These are phyloP conservation scores for Vireo altiloquus DNA, from an alignment of 2,113 vertebrate genomes.

Conservation along the genomic window DNA sequence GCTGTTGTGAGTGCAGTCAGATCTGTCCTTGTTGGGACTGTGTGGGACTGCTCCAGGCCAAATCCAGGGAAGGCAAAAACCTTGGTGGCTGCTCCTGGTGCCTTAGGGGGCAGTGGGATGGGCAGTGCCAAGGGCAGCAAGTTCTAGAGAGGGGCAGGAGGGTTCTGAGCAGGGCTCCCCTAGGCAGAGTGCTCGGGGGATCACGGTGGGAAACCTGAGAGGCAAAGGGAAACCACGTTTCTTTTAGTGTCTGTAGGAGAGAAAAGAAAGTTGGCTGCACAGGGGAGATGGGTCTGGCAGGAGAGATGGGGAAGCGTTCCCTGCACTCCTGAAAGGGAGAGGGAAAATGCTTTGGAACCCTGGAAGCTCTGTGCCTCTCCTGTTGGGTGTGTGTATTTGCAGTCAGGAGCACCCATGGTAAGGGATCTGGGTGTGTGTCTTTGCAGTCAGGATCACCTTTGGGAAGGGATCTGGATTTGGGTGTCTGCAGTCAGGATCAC, in stretches of 20 bases:
- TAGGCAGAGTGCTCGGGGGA: not conserved
- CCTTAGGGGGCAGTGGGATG: not conserved
- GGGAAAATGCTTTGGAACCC: not conserved
- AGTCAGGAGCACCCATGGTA: not conserved
- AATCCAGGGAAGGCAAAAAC: not conserved
- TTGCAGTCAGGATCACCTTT: not conserved
- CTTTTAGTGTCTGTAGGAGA: rapidly evolving
- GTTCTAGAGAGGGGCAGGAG: not conserved
- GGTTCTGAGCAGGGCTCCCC: not conserved
- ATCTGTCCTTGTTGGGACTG: not conserved
- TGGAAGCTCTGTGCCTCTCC: not conserved
- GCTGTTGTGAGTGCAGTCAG: rapidly evolving
- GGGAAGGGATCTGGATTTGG: too few species aligned
- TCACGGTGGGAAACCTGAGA: not conserved
- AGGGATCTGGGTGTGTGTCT: too few species aligned
- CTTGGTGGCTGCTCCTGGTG: not conserved
- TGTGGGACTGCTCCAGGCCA: not conserved
- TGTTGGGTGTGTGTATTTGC: not conserved
- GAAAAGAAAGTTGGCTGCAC: not conserved
- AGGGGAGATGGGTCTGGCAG: not conserved
- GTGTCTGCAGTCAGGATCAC: too few species aligned
- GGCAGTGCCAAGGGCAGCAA: not conserved
- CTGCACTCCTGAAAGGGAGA: not conserved
- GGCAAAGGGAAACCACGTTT: not conserved
- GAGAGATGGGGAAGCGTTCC: not conserved